phyloP scores from a whole-genome alignment of 2,797 vertebrate genomes.

The Thaleichthys pacificus region DNA sequence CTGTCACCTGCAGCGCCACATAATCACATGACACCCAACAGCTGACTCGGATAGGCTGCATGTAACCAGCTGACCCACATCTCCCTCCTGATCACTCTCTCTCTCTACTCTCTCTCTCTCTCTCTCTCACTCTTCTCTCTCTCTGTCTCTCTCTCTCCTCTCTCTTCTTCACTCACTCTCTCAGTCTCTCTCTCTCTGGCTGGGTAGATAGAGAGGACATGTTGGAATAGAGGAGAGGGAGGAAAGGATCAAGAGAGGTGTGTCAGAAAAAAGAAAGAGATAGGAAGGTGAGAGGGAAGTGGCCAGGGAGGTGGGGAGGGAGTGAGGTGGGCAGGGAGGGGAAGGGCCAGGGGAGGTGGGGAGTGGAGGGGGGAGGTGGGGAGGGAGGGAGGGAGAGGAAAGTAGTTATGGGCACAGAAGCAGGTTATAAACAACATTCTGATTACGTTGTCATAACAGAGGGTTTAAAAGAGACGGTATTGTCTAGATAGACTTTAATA shows the following conservation, averaged over 20 bases:
- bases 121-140: too few species aligned
- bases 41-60: background rate
- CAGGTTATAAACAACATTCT: background rate
- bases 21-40: background rate
- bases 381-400: background rate
- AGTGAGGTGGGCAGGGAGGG: background rate
- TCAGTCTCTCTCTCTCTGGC: rapidly evolving
- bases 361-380: background rate
- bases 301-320: background rate
- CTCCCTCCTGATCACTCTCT: background rate
- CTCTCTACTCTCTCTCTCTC: background rate
- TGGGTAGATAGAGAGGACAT: background rate
- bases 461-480: background rate
- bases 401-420: background rate
- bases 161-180: rapidly evolving
- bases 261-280: too few species aligned
- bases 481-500: too few species aligned
- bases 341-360: background rate
- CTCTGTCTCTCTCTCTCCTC: too few species aligned
- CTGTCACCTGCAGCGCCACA: slow-evolving; percentile 1
- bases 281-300: background rate
- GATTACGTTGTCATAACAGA: background rate
- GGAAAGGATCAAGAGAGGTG: background rate
- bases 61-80: background rate
- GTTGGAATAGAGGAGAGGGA: background rate